Conservation (phyloP, 2,888 invertebrate species). For the Agrochola lota region DNA sequence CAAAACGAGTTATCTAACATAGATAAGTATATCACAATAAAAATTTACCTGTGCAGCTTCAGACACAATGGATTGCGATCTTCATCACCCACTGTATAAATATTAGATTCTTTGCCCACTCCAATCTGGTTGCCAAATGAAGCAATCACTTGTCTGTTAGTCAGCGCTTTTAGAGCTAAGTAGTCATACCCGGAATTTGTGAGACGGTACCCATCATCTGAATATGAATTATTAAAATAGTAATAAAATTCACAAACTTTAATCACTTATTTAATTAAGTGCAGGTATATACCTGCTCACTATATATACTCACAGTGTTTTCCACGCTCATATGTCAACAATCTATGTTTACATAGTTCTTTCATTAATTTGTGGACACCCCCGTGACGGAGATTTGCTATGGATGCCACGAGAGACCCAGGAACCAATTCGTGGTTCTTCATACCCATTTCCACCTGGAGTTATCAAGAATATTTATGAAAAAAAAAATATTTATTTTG, state of each 20-base stretch:
- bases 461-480: conserved; percentile 7
- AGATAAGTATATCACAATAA: neutral
- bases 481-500: conserved; percentile 30
- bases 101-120: conserved; percentile 99
- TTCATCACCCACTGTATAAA: conserved; percentile 96
- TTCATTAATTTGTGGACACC: conserved; percentile 97
- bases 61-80: conserved; percentile 95
- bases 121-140: conserved; percentile 99
- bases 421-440: conserved; percentile 99
- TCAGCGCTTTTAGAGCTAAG: conserved; percentile 96
- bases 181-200: conserved; percentile 99
- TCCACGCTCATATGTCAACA: conserved; percentile 98
- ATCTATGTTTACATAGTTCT: conserved; percentile 96
- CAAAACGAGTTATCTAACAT: no score
- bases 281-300: no score
- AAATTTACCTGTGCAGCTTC: conserved; percentile 95
- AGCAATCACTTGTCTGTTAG: conserved; percentile 93
- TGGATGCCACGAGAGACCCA: conserved; percentile 95
- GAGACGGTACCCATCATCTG: conserved; percentile 98
- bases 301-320: conserved; percentile 96
- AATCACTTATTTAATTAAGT: neutral
- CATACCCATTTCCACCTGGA: conserved; percentile 99
- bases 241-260: neutral
- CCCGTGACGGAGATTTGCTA: conserved; percentile 97
- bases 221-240: conserved; percentile 25